A percentile compares a stretch with the other conserved stretches of the same genome.
phyloP scores from a whole-genome alignment of 1,140 invertebrate species.

The Delia radicum region DNA sequence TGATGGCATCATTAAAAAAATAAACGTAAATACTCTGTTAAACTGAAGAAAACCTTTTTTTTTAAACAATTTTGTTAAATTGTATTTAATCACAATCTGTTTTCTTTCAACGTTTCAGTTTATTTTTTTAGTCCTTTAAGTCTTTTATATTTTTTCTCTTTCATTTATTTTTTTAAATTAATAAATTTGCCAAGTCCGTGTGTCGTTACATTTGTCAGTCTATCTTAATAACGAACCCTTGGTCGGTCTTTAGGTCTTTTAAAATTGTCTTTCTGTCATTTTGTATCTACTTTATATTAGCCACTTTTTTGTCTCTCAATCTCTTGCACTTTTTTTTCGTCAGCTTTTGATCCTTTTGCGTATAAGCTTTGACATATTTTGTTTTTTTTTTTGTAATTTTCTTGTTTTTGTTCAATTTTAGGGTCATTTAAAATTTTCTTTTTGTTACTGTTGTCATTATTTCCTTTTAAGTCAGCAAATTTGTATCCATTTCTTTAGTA shows the following conservation, averaged over 20 bases:
- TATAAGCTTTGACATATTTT: not conserved
- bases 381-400: not conserved
- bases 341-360: not conserved
- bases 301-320: not conserved
- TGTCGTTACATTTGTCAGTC: not conserved
- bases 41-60: not conserved
- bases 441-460: not conserved
- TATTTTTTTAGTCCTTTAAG: too few relatives aligned
- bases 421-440: not conserved
- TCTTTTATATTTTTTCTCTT: not conserved
- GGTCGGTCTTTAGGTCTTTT: too few relatives aligned
- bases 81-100: not conserved
- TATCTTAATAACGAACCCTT: too few relatives aligned
- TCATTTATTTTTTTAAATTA: not conserved
- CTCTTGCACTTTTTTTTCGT: not conserved
- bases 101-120: not conserved
- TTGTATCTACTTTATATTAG: not conserved
- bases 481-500: not conserved
- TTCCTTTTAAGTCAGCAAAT: not conserved
- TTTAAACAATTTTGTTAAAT: not conserved
- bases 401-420: not conserved
- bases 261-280: too few relatives aligned
- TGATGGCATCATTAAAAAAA: not conserved
- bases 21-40: not conserved
- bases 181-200: not conserved